A percentile compares a stretch with the other conserved stretches of the same genome.
Evolutionary conservation across 2,113 vertebrate species (phyloP).

Genomic region (Phaethon lepturus): DNA sequence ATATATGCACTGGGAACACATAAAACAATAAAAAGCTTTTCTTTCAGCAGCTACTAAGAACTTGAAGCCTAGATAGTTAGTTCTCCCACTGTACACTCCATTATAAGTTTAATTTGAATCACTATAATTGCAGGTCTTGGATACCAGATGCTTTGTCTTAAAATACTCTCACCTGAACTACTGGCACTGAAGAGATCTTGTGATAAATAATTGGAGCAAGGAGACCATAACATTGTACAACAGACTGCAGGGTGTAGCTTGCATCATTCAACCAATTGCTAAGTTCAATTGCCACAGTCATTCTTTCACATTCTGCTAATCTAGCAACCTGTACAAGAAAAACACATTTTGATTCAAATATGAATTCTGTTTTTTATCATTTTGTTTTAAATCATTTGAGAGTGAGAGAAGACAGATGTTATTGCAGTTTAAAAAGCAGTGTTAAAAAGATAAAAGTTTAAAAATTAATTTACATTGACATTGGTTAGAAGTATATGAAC

Average conservation of each 20-base stretch:
- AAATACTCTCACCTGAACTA: constrained; percentile 82
- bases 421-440: background rate
- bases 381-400: background rate
- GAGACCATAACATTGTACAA: constrained; percentile 89
- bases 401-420: background rate
- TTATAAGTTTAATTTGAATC: background rate
- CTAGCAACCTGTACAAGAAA: constrained; percentile 81
- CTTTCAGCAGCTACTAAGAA: background rate
- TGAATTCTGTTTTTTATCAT: background rate
- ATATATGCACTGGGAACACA: background rate
- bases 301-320: constrained; percentile 86
- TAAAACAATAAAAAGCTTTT: background rate
- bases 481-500: background rate
- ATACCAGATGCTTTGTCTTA: background rate
- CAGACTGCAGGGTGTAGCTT: constrained; percentile 83
- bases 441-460: background rate
- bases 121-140: background rate
- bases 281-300: constrained; percentile 88
- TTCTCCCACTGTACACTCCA: background rate
- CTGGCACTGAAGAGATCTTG: constrained; percentile 81
- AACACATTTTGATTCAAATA: background rate
- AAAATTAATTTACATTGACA: background rate
- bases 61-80: background rate
- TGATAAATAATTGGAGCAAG: constrained; percentile 91
- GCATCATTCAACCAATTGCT: constrained; percentile 85